Evolutionary conservation across 2,113 vertebrate genomes (phyloP).

Genomic region (Cyanoliseus patagonus): DNA sequence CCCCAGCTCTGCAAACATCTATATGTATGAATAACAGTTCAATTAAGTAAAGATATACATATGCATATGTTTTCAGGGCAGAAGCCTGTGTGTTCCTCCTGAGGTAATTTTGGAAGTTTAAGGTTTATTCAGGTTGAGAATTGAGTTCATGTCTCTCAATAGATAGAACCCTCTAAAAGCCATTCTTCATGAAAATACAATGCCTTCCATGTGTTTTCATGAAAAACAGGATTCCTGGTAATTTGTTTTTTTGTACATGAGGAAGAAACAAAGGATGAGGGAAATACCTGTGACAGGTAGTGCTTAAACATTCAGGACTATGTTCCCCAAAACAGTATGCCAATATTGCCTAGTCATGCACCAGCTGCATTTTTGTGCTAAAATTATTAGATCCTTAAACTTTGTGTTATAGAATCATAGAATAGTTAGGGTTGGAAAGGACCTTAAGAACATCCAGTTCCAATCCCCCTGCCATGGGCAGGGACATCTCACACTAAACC

Average conservation of each 20-base stretch:
- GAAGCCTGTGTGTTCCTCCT: neutral
- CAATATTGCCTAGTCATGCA: neutral
- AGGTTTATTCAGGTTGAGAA: neutral
- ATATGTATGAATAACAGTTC: conserved; percentile 10
- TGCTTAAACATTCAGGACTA: neutral
- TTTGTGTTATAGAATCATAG: neutral
- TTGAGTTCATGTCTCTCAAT: neutral
- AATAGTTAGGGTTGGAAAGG: no score
- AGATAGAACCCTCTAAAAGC: neutral
- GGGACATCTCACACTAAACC: no score
- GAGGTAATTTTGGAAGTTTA: conserved; percentile 5
- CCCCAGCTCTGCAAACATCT: neutral
- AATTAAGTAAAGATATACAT: conserved; percentile 11
- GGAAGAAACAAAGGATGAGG: neutral
- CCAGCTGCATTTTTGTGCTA: neutral
- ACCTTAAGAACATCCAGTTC: no score
- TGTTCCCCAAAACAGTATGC: neutral
- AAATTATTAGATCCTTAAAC: neutral
- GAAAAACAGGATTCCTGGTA: neutral
- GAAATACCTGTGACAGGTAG: neutral
- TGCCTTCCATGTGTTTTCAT: neutral
- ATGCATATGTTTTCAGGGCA: neutral
- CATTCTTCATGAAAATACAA: neutral
- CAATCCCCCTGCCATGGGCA: no score
- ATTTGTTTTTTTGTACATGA: neutral